phyloP scores from a whole-genome alignment of 2,113 vertebrate genomes.

The Hydrolagus affinis region DNA sequence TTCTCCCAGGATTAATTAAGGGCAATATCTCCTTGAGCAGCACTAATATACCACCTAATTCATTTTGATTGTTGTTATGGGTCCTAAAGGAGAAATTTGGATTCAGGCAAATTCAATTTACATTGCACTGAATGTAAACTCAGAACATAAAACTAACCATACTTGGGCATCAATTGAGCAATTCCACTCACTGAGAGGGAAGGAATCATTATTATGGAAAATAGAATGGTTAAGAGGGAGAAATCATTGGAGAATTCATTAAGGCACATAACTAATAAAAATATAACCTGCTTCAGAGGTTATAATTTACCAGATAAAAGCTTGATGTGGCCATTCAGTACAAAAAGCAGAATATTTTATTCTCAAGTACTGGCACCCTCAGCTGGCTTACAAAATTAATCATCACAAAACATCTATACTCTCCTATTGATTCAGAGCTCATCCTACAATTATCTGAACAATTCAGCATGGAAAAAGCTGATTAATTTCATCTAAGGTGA shows the following conservation, averaged over 20 bases:
- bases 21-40: background rate
- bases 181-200: too few relatives aligned
- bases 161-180: background rate
- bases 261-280: background rate
- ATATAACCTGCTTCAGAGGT: background rate
- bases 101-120: background rate
- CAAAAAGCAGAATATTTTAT: background rate
- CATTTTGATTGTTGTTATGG: background rate
- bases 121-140: background rate
- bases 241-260: too few relatives aligned
- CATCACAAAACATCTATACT: background rate
- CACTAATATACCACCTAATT: background rate
- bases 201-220: background rate
- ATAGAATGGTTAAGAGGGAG: background rate
- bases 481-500: too few relatives aligned
- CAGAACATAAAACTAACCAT: background rate
- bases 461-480: too few relatives aligned
- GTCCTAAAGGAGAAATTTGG: background rate
- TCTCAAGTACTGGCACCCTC: background rate
- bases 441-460: too few relatives aligned
- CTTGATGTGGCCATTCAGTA: background rate
- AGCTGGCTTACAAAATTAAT: background rate
- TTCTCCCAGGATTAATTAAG: background rate
- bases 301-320: background rate
- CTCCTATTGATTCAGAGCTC: too few relatives aligned